A percentile compares a stretch with the other conserved stretches of the same genome.
These are phyloP conservation scores for Oceanites oceanicus DNA, from an alignment of 2,113 vertebrate genomes.

Conservation along the genomic window DNA sequence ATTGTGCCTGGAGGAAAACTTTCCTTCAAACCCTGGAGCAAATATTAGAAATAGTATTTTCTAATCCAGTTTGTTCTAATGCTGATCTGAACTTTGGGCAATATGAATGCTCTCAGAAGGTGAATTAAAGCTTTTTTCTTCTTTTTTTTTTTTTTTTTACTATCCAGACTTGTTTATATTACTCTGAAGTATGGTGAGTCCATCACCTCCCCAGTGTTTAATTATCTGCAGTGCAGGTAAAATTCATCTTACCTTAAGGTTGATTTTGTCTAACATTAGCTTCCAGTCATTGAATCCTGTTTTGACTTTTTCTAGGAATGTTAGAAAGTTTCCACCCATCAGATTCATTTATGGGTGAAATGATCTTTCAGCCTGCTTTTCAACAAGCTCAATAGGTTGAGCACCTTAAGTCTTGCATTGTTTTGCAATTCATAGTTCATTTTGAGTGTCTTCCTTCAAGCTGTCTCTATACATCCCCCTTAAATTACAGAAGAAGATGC, in stretches of 20 bases:
- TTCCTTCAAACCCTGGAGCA: background rate
- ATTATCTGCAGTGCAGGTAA: background rate
- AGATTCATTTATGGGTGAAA: background rate
- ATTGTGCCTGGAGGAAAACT: background rate
- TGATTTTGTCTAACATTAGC: background rate
- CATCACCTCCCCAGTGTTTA: background rate
- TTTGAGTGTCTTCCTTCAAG: background rate
- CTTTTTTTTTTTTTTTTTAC: background rate
- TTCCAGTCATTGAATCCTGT: background rate
- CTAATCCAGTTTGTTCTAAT: background rate
- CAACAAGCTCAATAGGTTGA: background rate
- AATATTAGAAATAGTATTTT: background rate
- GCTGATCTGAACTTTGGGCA: background rate
- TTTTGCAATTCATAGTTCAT: background rate
- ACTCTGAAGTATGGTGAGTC: background rate
- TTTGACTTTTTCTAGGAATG: background rate
- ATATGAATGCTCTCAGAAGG: background rate
- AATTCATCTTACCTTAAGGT: background rate
- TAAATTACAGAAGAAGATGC: background rate
- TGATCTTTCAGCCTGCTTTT: background rate
- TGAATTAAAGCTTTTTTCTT: background rate
- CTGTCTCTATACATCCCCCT: background rate
- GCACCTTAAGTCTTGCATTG: rapidly evolving
- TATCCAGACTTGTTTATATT: background rate
- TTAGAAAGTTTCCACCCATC: background rate